Percentiles rank a stretch among this genome's conserved stretches.
phyloP scores from a whole-genome alignment of 2,113 vertebrate genomes.

The Talpa occidentalis region DNA sequence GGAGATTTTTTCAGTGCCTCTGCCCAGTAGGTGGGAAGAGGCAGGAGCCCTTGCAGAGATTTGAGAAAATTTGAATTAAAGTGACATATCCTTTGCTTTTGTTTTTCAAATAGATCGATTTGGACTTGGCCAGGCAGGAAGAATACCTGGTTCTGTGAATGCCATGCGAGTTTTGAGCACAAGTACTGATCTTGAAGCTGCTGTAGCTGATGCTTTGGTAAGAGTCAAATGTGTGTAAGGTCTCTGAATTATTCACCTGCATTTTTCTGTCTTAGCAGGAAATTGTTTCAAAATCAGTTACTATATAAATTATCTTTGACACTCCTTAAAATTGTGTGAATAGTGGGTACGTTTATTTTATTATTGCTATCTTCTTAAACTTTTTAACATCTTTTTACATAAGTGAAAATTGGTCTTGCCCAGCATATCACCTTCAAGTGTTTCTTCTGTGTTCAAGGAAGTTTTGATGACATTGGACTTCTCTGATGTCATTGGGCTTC shows the following conservation, averaged over 20 bases:
- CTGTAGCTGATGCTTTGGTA: slow-evolving; percentile 98
- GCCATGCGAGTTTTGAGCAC: slow-evolving; percentile 97
- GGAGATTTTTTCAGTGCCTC: slow-evolving; percentile 64
- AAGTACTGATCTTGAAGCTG: slow-evolving; percentile 97
- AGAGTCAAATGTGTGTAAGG: slow-evolving; percentile 73
- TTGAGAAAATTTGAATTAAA: slow-evolving; percentile 72
- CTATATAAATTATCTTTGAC: neutral
- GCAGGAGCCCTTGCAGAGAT: slow-evolving; percentile 76
- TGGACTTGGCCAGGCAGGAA: slow-evolving; percentile 94
- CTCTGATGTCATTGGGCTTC: slow-evolving; percentile 53
- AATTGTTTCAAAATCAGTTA: neutral
- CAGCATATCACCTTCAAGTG: neutral
- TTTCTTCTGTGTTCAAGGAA: slow-evolving; percentile 1
- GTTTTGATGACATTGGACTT: slow-evolving; percentile 55
- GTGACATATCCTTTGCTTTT: slow-evolving; percentile 82
- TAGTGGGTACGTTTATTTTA: neutral
- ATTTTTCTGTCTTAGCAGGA: slow-evolving; percentile 73
- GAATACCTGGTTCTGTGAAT: slow-evolving; percentile 95
- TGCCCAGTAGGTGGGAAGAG: slow-evolving; percentile 60
- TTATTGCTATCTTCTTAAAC: neutral
- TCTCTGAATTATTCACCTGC: slow-evolving; percentile 67
- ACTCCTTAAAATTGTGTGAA: slow-evolving; percentile 48
- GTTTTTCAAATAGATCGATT: slow-evolving; percentile 92
- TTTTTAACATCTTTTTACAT: neutral
- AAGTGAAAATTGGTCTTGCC: neutral